Conservation (phyloP, 2,888 invertebrate genomes). For the Thereva unica region DNA sequence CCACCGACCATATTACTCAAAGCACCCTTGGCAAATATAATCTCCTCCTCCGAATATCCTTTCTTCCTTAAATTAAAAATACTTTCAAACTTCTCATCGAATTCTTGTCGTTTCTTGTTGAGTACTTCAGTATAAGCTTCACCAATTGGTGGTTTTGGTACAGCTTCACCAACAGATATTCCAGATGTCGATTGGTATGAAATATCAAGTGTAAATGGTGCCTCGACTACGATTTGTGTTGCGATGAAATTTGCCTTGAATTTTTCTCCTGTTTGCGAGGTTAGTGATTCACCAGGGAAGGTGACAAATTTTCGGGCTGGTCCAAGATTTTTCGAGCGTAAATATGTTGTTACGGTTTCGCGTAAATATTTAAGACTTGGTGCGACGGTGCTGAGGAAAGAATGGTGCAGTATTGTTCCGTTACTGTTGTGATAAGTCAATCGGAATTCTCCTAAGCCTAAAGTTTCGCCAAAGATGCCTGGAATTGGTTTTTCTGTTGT, state of each 20-base stretch:
- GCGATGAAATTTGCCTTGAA: conserved; percentile 77
- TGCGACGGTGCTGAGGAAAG: conserved; percentile 72
- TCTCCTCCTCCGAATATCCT: conserved; percentile 68
- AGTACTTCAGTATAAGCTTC: conserved; percentile 69
- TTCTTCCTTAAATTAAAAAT: conserved; percentile 76
- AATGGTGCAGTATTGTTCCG: conserved; percentile 70
- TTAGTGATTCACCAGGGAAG: conserved; percentile 66
- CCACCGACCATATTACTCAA: conserved; percentile 95
- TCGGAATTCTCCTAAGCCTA: conserved; percentile 77
- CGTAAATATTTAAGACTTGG: conserved; percentile 73
- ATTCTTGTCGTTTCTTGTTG: conserved; percentile 64
- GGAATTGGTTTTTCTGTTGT: conserved; percentile 52
- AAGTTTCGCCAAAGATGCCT: conserved; percentile 70
- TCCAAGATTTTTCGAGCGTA: conserved; percentile 65
- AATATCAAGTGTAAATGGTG: conserved; percentile 83
- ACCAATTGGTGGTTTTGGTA: conserved; percentile 62
- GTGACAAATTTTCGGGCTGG: conserved; percentile 62
- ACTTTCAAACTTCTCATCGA: conserved; percentile 79
- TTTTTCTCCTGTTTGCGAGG: conserved; percentile 62
- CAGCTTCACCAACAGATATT: conserved; percentile 59
- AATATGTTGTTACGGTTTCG: conserved; percentile 73
- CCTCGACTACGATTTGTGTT: conserved; percentile 73
- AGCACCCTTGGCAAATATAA: conserved; percentile 79
- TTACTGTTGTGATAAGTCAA: conserved; percentile 55
- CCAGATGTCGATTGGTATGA: conserved; percentile 78